Evolutionary conservation across 2,797 vertebrate species (phyloP).

Genomic region (Sebastes nivosus): DNA sequence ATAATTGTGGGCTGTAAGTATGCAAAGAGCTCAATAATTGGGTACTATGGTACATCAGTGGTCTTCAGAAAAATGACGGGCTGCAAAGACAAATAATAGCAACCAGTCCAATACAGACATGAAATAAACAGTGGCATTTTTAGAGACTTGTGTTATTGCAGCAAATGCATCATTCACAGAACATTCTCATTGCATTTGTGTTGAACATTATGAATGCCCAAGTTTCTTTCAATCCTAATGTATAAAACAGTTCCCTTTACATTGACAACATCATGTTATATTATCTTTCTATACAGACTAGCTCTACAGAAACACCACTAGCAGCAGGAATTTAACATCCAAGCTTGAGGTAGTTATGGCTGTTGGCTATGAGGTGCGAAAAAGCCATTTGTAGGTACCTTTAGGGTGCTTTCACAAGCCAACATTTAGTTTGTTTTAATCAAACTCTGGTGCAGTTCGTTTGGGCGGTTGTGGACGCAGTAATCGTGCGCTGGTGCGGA

Average conservation of each 20-base stretch:
- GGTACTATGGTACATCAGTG: neutral
- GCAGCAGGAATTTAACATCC: constrained; percentile 14
- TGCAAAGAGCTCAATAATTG: neutral
- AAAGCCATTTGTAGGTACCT: neutral
- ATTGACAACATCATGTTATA: neutral
- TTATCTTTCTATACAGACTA: neutral
- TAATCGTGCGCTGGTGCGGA: too few relatives aligned
- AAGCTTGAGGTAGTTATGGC: neutral
- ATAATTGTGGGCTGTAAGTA: neutral
- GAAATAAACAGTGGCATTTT: neutral
- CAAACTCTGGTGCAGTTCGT: too few relatives aligned
- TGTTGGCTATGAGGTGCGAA: neutral
- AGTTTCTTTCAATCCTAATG: neutral
- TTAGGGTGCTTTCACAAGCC: neutral
- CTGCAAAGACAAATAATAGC: neutral
- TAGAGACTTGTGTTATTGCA: neutral
- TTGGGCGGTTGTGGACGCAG: too few relatives aligned
- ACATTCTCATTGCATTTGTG: neutral
- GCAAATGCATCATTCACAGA: constrained; percentile 2
- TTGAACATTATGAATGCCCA: neutral
- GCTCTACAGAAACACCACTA: neutral
- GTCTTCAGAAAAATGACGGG: neutral
- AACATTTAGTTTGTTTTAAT: too few relatives aligned
- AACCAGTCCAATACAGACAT: neutral
- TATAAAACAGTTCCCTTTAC: neutral